A percentile compares a stretch with the other conserved stretches of the same genome.
Conservation (phyloP, 2,113 vertebrate genomes). For the Gila orcuttii region DNA sequence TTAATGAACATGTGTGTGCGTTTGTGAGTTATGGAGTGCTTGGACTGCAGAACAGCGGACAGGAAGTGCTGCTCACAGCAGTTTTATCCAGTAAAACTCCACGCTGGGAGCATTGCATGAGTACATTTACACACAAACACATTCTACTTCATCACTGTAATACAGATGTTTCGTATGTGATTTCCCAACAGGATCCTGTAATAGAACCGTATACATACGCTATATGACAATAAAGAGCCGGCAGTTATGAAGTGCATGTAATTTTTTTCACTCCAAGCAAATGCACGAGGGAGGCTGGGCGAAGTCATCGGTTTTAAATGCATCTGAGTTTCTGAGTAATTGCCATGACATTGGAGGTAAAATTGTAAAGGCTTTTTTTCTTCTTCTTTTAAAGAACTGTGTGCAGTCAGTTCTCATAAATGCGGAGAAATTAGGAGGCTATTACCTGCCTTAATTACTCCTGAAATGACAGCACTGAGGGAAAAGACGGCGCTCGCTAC, state of each 20-base stretch:
- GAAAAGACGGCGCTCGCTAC: neutral
- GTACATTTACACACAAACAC: neutral
- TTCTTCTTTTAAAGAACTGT: neutral
- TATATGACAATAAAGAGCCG: constrained; percentile 35
- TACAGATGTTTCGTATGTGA: constrained; percentile 51
- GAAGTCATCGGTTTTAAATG: constrained; percentile 49
- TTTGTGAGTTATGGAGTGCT: constrained; percentile 9
- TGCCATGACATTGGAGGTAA: constrained; percentile 22
- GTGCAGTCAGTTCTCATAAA: constrained; percentile 36
- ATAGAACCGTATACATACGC: constrained; percentile 37
- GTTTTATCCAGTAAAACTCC: constrained; percentile 23
- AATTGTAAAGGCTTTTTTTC: constrained; percentile 9
- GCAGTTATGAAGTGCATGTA: neutral
- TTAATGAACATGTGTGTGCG: neutral
- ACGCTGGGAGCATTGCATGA: constrained; percentile 23
- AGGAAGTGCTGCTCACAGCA: constrained; percentile 44
- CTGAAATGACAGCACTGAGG: constrained; percentile 23
- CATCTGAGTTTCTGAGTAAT: constrained; percentile 36
- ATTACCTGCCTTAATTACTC: constrained; percentile 45
- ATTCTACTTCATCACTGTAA: constrained; percentile 47
- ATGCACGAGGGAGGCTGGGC: neutral
- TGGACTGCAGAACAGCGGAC: constrained; percentile 21
- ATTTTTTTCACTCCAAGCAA: neutral
- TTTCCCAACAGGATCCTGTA: constrained; percentile 49
- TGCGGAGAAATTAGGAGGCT: constrained; percentile 11